Conservation (phyloP, 1,140 invertebrate species). For the Pseudomyrmex flavicornis region DNA sequence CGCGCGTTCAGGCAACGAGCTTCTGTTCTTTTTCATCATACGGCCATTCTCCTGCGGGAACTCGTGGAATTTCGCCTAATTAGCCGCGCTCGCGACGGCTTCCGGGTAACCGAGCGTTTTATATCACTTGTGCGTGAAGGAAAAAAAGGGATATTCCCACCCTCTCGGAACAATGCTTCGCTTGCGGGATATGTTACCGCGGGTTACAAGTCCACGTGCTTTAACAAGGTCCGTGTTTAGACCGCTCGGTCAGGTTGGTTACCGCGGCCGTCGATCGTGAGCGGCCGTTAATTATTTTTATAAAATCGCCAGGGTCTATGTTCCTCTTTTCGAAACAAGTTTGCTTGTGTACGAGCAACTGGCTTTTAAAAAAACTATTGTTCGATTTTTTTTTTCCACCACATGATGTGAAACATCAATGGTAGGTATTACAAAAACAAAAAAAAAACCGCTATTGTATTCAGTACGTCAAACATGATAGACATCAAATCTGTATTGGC, state of each 20-base stretch:
- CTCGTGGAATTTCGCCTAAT: constrained; percentile 68
- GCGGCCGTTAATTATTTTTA: constrained; percentile 77
- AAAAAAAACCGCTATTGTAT: neutral
- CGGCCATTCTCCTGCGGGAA: constrained; percentile 29
- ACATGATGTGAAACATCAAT: constrained; percentile 2
- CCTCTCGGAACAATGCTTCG: constrained; percentile 73
- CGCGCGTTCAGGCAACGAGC: constrained; percentile 9
- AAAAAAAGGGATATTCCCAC: constrained; percentile 62
- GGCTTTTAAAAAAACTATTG: constrained; percentile 31
- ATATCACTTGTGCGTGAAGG: constrained; percentile 56
- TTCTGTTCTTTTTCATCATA: constrained; percentile 64
- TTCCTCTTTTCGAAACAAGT: constrained; percentile 49
- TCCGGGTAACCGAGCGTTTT: constrained; percentile 67
- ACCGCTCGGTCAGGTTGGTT: constrained; percentile 60
- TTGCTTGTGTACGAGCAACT: constrained; percentile 6
- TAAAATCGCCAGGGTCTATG: constrained; percentile 60
- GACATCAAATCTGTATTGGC: neutral
- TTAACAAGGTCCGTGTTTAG: constrained; percentile 78
- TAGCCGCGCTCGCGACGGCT: constrained; percentile 61
- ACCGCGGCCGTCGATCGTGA: constrained; percentile 16
- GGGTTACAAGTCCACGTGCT: constrained; percentile 73
- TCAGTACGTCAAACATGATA: neutral
- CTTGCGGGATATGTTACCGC: constrained; percentile 70
- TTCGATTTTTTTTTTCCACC: neutral
- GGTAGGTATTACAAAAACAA: neutral